Base-by-base conservation (phyloP, 2,113 vertebrate genomes). In the Limnothrissa miodon region DNA sequence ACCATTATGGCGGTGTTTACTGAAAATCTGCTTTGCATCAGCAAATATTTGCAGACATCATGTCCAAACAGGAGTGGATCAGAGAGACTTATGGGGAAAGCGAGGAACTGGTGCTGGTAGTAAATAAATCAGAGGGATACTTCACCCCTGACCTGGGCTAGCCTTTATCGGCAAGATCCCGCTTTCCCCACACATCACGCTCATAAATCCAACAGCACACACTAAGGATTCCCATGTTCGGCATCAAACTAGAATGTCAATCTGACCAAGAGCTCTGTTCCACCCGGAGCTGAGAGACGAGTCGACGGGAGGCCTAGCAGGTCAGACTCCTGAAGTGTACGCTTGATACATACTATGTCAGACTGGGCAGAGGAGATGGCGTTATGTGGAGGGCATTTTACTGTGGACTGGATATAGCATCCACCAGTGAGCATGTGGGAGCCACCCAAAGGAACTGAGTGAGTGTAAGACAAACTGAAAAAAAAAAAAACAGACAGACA, bases 1-100 rank as follows among this genome's bases (percentile, higher is more conserved):
- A 83, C 87, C 89, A 89, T 91, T 89, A 92, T 93, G 91, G 93
- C 93, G 93, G 88, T 92, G 91, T 95, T 95, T 94, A 92, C 86
- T 80, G 23, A 86, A 83, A 91, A 84, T 94, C 94, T 94, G 93
- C 90, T 92, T 94, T 91, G 87, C 90, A 91, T 94, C 94, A 93
- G 94, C 93, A 95, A 95, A 95, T 93, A 95, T 95, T 95, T 95
- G 93, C 93, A 91, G 92, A 94, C 93, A 92, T 87, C 84, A 90
- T 91, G 93, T 94, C 93, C 94, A 93, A 94, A 93, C 94, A 95
- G 93, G 90, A 92, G 90, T 90, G 92, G 85, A 87, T 91, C 88
- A 92, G 85, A 89, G 90, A 93, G 91, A 91, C 89, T 90, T 90
- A 91, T 91, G 88, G 87, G 85, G 90, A 89, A 92, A 88, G 89